A percentile compares a stretch with the other conserved stretches of the same genome.
phyloP scores from a whole-genome alignment of 35 echinoderm and acorn worm species.

The Lytechinus pictus region DNA sequence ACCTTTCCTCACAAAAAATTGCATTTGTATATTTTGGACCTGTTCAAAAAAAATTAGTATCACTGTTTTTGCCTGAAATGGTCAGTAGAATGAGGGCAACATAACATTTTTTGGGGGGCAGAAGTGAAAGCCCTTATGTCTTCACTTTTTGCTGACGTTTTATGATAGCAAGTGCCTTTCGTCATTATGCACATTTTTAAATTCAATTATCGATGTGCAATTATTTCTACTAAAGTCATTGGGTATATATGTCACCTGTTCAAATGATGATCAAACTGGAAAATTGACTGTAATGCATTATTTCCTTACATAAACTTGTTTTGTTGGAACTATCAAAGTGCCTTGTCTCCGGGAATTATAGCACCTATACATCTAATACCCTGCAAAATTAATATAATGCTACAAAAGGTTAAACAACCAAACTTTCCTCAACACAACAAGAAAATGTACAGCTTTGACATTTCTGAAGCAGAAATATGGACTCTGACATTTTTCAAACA shows the following conservation, averaged over 20 bases:
- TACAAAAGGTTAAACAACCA: constrained; percentile 5
- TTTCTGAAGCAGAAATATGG: constrained; percentile 15
- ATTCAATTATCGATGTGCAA: too few species aligned
- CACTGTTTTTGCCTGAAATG: too few species aligned
- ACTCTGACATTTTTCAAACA: constrained; percentile 7
- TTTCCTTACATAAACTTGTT: neutral
- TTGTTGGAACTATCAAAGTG: neutral
- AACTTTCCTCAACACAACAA: neutral
- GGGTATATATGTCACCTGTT: neutral
- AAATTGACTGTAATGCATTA: neutral
- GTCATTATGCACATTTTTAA: too few species aligned
- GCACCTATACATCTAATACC: neutral
- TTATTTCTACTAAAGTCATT: neutral
- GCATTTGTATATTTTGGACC: too few species aligned
- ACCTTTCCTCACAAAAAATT: too few species aligned
- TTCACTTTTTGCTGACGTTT: too few species aligned
- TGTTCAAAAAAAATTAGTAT: too few species aligned
- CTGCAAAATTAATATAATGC: constrained; percentile 5
- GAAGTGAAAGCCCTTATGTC: too few species aligned
- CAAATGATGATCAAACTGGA: neutral
- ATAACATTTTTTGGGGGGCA: too few species aligned
- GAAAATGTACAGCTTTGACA: constrained; percentile 31
- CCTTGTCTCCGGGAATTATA: neutral
- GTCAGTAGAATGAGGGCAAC: too few species aligned
- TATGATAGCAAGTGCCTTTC: too few species aligned